Evolutionary conservation across 1,140 invertebrate genomes (phyloP).

Genomic region (Neuroterus valhalla): DNA sequence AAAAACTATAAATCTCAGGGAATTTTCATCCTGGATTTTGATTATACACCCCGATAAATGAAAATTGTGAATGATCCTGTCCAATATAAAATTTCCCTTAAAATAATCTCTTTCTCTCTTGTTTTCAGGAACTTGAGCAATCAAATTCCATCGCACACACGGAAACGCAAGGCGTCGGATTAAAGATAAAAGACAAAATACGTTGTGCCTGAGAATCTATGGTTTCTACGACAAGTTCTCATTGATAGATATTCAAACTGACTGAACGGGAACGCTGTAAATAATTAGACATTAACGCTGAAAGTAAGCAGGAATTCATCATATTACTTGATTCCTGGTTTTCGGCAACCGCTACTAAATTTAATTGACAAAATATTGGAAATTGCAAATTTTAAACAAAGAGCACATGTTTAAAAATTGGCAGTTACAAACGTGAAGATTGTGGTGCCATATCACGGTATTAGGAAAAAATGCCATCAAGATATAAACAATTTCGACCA

Average conservation of each 20-base stretch:
- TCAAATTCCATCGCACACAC: conserved; percentile 39
- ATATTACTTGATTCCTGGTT: neutral
- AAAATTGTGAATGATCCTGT: too few relatives aligned
- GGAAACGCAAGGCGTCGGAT: conserved; percentile 19
- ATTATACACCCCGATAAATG: too few relatives aligned
- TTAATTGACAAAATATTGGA: neutral
- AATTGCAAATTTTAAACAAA: neutral
- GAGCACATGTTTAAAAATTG: neutral
- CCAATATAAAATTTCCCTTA: conserved; percentile 33
- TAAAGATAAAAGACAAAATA: conserved; percentile 25
- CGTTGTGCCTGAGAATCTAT: conserved; percentile 19
- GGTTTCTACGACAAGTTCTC: conserved; percentile 25
- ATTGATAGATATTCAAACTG: conserved; percentile 22
- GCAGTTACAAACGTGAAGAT: conserved; percentile 5
- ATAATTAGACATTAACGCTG: conserved; percentile 19
- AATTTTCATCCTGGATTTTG: too few relatives aligned
- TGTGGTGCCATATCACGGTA: neutral
- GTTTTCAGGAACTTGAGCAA: conserved; percentile 53
- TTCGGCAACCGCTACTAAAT: neutral
- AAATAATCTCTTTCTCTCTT: conserved; percentile 33
- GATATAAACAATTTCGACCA: neutral
- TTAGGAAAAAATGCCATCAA: neutral
- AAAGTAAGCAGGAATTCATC: neutral
- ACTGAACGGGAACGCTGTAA: conserved; percentile 28
- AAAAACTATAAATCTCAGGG: too few relatives aligned